A percentile compares a stretch with the other conserved stretches of the same genome.
These are phyloP conservation scores for Ellobius talpinus DNA, from an alignment of 2,113 vertebrate genomes.

Conservation along the genomic window DNA sequence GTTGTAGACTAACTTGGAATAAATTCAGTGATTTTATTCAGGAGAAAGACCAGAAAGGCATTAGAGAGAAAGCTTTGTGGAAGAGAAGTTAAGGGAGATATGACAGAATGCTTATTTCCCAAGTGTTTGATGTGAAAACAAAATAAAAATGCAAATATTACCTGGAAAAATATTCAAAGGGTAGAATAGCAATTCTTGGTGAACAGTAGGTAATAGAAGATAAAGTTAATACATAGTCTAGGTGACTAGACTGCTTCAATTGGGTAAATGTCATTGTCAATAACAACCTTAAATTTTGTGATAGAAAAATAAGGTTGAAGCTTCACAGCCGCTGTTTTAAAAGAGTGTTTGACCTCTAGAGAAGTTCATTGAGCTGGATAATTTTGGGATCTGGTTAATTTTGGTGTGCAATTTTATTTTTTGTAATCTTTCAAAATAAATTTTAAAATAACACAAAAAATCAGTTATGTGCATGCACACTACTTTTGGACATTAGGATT, in stretches of 20 bases:
- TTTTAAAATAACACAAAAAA: background rate
- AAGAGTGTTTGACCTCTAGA: background rate
- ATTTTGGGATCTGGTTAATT: background rate
- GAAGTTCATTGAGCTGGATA: background rate
- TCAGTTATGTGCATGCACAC: background rate
- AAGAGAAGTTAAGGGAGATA: background rate
- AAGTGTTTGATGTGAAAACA: background rate
- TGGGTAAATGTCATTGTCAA: background rate
- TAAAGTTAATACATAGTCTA: background rate
- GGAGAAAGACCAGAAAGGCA: background rate
- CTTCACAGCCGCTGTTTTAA: background rate
- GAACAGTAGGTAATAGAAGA: background rate
- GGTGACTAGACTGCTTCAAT: background rate
- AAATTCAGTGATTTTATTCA: background rate
- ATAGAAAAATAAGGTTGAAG: background rate
- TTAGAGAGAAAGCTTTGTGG: background rate
- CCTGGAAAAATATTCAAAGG: background rate
- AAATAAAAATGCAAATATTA: slow-evolving; percentile 3
- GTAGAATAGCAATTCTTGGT: background rate
- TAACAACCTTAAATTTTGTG: background rate
- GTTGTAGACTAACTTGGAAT: background rate
- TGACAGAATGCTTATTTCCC: background rate
- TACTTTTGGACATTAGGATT: background rate
- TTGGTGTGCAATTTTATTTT: background rate
- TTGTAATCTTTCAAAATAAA: background rate